Percentiles rank a stretch among this genome's conserved stretches.
These are phyloP conservation scores for Maccullochella peelii DNA, from an alignment of 2,113 vertebrate genomes.

Conservation along the genomic window DNA sequence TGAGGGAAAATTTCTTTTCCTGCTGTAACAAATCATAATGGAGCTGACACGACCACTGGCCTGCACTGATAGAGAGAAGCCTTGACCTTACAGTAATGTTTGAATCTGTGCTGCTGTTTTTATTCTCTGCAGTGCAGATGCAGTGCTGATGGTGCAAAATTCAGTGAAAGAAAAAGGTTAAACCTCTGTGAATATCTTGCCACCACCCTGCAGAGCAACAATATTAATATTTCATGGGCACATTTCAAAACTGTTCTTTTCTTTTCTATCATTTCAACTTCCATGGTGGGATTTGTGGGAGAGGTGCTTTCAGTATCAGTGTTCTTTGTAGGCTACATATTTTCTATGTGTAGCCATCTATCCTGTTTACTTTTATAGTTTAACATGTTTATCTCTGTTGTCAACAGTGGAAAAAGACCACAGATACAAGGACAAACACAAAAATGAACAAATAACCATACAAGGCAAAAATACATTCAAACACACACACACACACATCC, in stretches of 20 bases:
- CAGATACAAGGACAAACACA: constrained; percentile 53
- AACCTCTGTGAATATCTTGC: constrained; percentile 47
- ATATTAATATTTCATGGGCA: constrained; percentile 61
- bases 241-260: constrained; percentile 24
- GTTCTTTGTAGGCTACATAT: constrained; percentile 16
- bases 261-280: constrained; percentile 31
- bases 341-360: constrained; percentile 27
- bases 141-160: constrained; percentile 41
- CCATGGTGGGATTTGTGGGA: constrained; percentile 38
- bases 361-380: constrained; percentile 65
- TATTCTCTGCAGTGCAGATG: constrained; percentile 19
- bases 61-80: constrained; percentile 17
- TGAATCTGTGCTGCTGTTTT: constrained; percentile 38
- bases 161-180: constrained; percentile 53
- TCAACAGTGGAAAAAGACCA: constrained; percentile 76
- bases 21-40: constrained; percentile 67
- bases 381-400: constrained; percentile 66
- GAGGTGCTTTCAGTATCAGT: constrained; percentile 31
- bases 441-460: constrained; percentile 70
- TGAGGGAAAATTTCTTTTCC: constrained; percentile 60
- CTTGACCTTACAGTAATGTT: constrained; percentile 50
- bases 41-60: constrained; percentile 44
- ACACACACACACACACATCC: constrained; percentile 21
- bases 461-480: constrained; percentile 38
- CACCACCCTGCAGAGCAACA: constrained; percentile 27